phyloP scores from a whole-genome alignment of 1,140 invertebrate species.

The Drosophila rufa region DNA sequence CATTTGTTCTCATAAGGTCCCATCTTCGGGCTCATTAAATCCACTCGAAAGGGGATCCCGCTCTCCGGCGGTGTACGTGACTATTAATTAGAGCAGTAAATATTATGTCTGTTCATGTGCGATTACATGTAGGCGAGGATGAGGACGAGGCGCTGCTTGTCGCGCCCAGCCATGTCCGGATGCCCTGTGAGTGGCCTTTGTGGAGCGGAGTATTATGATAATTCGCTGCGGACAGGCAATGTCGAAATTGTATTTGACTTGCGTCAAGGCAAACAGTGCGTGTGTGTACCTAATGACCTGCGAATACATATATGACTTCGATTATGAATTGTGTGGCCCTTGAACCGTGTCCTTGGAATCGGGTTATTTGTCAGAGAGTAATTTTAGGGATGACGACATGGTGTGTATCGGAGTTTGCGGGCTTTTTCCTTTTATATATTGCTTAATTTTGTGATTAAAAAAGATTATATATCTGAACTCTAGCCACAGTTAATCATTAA shows the following conservation, averaged over 20 bases:
- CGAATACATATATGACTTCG: constrained; percentile 8
- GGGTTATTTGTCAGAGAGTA: not conserved
- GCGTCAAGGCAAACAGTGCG: constrained; percentile 25
- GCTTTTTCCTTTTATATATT: not conserved
- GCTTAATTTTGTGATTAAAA: not conserved
- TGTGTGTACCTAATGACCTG: constrained; percentile 25
- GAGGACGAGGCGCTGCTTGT: not conserved
- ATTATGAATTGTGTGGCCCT: constrained; percentile 26
- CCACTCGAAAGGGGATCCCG: constrained; percentile 7
- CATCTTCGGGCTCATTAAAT: constrained; percentile 37
- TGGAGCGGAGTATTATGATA: constrained; percentile 47
- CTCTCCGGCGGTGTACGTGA: constrained; percentile 34
- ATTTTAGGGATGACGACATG: not conserved
- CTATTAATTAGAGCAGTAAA: constrained; percentile 68
- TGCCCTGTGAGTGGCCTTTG: not conserved
- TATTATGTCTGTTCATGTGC: constrained; percentile 64
- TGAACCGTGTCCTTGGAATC: not conserved
- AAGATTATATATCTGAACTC: no score
- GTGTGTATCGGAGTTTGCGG: no score
- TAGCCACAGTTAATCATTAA: no score
- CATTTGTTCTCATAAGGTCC: constrained; percentile 42
- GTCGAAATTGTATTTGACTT: constrained; percentile 54
- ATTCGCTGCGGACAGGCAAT: constrained; percentile 57
- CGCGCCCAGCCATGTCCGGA: constrained; percentile 6
- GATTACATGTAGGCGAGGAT: constrained; percentile 36